Conservation (phyloP, 2,888 invertebrate genomes). For the Mythimna vitellina region DNA sequence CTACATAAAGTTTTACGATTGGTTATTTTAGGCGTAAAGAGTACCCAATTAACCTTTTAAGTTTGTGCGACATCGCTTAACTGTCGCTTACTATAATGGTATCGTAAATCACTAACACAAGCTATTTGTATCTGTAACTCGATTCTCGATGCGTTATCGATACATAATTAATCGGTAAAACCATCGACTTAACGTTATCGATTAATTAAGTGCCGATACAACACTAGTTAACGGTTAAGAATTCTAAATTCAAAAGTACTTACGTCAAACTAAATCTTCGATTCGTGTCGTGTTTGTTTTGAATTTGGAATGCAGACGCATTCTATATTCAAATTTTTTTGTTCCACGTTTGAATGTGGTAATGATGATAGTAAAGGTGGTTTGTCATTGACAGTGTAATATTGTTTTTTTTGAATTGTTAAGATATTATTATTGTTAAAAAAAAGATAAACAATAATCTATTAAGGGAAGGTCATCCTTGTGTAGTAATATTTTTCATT, state of each 20-base stretch:
- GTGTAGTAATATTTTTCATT: conserved; percentile 3
- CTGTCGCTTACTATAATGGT: conserved; percentile 78
- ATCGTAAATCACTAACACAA: conserved; percentile 78
- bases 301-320: conserved; percentile 65
- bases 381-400: conserved; percentile 45
- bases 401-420: conserved; percentile 47
- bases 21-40: conserved; percentile 78
- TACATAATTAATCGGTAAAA: conserved; percentile 75
- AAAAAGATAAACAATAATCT: too few species aligned
- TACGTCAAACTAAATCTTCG: conserved; percentile 62
- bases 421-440: conserved; percentile 20
- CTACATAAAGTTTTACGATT: conserved; percentile 80
- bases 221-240: conserved; percentile 45
- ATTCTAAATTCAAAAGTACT: conserved; percentile 67
- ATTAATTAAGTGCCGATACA: conserved; percentile 54
- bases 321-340: conserved; percentile 67
- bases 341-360: conserved; percentile 61
- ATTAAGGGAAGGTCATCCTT: conserved; percentile 12
- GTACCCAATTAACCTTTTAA: conserved; percentile 84
- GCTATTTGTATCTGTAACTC: conserved; percentile 70
- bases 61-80: conserved; percentile 76
- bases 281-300: conserved; percentile 67
- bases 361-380: conserved; percentile 61
- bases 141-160: conserved; percentile 77
- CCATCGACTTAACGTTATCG: conserved; percentile 58